These are phyloP conservation scores for Furcifer pardalis DNA, from an alignment of 2,797 vertebrate species.

Conservation along the genomic window DNA sequence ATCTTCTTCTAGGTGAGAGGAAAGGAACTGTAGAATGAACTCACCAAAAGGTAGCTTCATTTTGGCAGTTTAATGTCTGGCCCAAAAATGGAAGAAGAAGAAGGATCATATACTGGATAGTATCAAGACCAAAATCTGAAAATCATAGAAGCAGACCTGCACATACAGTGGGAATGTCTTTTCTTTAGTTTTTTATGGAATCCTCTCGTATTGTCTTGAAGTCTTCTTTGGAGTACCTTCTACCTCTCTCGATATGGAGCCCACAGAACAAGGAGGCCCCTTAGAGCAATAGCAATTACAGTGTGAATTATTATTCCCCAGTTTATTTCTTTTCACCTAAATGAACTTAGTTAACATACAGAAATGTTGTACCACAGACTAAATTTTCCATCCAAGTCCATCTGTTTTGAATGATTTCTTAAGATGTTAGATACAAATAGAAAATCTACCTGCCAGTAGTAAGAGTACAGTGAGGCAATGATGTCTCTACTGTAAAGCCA, in stretches of 20 bases:
- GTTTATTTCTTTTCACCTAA: background rate
- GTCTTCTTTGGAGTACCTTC: too few relatives aligned
- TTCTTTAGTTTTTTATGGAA: background rate
- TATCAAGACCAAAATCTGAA: background rate
- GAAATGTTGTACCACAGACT: background rate
- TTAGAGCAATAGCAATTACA: background rate
- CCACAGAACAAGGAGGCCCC: background rate
- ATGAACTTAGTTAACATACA: conserved; percentile 10
- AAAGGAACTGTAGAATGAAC: too few relatives aligned
- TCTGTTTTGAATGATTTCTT: conserved; percentile 32
- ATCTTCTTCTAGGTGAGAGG: too few relatives aligned
- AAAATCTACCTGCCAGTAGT: conserved; percentile 26
- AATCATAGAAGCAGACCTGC: background rate
- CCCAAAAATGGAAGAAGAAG: too few relatives aligned
- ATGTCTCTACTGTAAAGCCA: conserved; percentile 32
- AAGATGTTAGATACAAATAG: conserved; percentile 12
- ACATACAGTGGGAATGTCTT: background rate
- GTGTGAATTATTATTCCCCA: background rate
- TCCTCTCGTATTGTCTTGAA: background rate
- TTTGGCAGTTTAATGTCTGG: too few relatives aligned
- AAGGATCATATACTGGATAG: too few relatives aligned
- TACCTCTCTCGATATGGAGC: background rate
- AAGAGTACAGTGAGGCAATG: conserved; percentile 28
- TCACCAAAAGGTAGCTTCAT: too few relatives aligned
- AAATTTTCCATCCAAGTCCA: conserved; percentile 14